These are phyloP conservation scores for Limnephilus marmoratus DNA, from an alignment of 2,888 invertebrate genomes.

Conservation along the genomic window DNA sequence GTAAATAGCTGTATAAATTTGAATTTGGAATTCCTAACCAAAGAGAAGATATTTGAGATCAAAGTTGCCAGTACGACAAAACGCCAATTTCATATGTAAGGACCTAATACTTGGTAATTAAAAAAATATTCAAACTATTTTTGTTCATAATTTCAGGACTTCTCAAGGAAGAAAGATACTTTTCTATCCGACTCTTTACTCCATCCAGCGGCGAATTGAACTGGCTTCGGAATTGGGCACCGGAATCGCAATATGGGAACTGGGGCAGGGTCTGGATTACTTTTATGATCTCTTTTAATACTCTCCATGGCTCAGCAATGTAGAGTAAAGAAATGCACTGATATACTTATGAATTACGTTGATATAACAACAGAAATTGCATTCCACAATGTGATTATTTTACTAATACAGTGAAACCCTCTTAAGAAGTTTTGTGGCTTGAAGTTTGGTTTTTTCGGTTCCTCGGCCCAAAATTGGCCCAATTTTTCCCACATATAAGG, in stretches of 20 bases:
- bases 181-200: conserved; percentile 93
- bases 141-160: conserved; percentile 73
- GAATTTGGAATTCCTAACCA: no score
- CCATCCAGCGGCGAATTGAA: conserved; percentile 88
- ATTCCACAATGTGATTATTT: neutral
- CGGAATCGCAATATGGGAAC: conserved; percentile 95
- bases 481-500: no score
- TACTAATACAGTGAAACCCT: no score
- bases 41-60: no score
- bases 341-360: neutral
- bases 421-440: no score
- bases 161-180: conserved; percentile 85
- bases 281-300: conserved; percentile 91
- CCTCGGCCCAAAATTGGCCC: no score
- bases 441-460: no score
- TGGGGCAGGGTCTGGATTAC: conserved; percentile 97
- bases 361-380: neutral
- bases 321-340: neutral
- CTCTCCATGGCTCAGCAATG: neutral
- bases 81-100: no score
- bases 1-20: no score
- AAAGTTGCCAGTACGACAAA: no score
- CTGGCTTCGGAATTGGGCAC: conserved; percentile 88
- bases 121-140: neutral
- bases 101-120: neutral